Base-by-base conservation (phyloP, 37 sponge, comb jelly and placozoan genomes). In the Aphrocallistes beatrix region DNA sequence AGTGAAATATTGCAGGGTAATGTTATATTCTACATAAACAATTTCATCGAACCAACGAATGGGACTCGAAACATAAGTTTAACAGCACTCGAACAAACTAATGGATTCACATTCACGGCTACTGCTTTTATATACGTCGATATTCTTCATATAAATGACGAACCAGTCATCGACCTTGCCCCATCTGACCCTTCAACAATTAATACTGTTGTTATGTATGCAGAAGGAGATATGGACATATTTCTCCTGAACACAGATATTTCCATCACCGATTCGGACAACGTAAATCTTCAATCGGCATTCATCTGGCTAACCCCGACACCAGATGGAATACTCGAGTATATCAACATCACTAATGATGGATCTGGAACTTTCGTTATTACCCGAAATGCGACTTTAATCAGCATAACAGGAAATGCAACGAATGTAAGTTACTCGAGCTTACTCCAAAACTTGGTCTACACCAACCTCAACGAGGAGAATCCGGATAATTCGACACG, bases 21-120 rank as follows among this genome's bases (percentile, higher is more conserved):
- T 60, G 75, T 60, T 30, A 60, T 88, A 0, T 16, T 39, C 36
- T 93, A 93, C 28, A 90, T 91, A 50, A 90, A 93, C 82, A 39
- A 38, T n/a, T 84, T 36, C 37, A 89, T 90, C 87, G 93, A 93
- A 37, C 93, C 93, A 25, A 82, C 38, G 32, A 82, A 81, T 86
- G 88, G 83, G 0, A 39, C 37, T 10, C 85, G 91, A 83, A 32
- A 23, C 0, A 39, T 93, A 21, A 0, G 37, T 13, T 39, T 90
- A n/a, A 75, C 45, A 0, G 83, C 81, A 0, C n/a, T 37, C 28
- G 91, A 90, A 36, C 48, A 37, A 0, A 85, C 36, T 84, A 0
- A 75, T 39, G 75, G 75, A 28, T 60, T 60, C n/a, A 60, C 6
- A 25, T 60, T 60, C 34, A 60, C 75, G 8, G 75, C 10, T 60